A percentile compares a stretch with the other conserved stretches of the same genome.
phyloP scores from a whole-genome alignment of 2,113 vertebrate species.

The Scomber colias region DNA sequence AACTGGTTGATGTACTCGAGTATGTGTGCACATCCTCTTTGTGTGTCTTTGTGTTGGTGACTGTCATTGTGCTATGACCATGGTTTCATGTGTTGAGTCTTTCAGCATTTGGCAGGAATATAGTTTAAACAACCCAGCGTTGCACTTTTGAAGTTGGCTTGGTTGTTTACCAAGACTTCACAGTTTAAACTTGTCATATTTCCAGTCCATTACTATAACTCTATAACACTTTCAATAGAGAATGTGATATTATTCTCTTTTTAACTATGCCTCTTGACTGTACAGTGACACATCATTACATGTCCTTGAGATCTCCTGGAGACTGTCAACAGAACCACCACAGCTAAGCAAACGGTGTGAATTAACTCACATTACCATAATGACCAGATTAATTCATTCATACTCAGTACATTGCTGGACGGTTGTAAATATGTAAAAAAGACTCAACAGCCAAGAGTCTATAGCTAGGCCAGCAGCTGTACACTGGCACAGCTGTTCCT shows the following conservation, averaged over 20 bases:
- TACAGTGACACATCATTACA: background rate
- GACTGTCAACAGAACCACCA: slow-evolving; percentile 2
- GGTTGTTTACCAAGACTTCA: slow-evolving; percentile 36
- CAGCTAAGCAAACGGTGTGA: slow-evolving; percentile 4
- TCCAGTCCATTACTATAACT: slow-evolving; percentile 4
- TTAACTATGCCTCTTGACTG: background rate
- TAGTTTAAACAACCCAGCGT: slow-evolving; percentile 30
- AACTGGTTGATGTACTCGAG: slow-evolving; percentile 21
- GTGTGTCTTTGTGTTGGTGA: background rate
- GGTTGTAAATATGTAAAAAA: slow-evolving; percentile 29
- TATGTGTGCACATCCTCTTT: background rate
- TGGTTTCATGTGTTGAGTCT: slow-evolving; percentile 24
- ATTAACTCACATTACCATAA: slow-evolving; percentile 20
- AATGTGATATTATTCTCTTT: slow-evolving; percentile 30
- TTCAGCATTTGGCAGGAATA: slow-evolving; percentile 30
- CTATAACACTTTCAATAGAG: slow-evolving; percentile 14
- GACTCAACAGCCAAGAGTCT: background rate
- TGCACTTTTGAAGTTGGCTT: slow-evolving; percentile 23
- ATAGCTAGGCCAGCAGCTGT: background rate
- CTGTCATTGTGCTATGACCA: slow-evolving; percentile 28
- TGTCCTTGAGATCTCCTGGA: slow-evolving; percentile 30
- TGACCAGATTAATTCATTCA: slow-evolving; percentile 7
- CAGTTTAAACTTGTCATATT: slow-evolving; percentile 24
- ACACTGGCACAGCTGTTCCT: background rate
- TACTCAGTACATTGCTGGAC: slow-evolving; percentile 15